phyloP scores from a whole-genome alignment of 2,113 vertebrate genomes.

The Chascanopsetta lugubris region DNA sequence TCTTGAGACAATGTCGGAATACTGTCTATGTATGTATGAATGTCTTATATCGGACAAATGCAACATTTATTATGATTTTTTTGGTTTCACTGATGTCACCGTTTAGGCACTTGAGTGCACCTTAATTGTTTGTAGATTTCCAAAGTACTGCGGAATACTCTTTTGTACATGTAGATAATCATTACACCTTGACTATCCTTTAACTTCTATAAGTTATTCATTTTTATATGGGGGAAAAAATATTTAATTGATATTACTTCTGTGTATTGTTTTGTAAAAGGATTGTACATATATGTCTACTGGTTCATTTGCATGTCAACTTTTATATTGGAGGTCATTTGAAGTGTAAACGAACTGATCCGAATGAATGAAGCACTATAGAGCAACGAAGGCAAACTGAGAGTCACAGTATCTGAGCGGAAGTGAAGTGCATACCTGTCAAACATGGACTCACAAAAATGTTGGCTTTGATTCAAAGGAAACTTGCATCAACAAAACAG shows the following conservation, averaged over 20 bases:
- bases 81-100: constrained; percentile 52
- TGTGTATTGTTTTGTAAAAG: constrained; percentile 65
- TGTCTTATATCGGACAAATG: constrained; percentile 30
- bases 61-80: constrained; percentile 43
- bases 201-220: constrained; percentile 74
- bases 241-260: constrained; percentile 65
- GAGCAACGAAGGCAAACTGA: too few relatives aligned
- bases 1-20: constrained; percentile 34
- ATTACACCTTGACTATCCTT: constrained; percentile 56
- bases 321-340: constrained; percentile 20
- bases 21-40: constrained; percentile 32
- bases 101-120: constrained; percentile 72
- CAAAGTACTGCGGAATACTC: constrained; percentile 54
- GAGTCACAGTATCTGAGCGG: too few relatives aligned
- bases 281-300: constrained; percentile 49
- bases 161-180: constrained; percentile 71
- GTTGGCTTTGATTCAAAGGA: constrained; percentile 4
- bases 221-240: constrained; percentile 67
- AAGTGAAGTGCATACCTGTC: constrained; percentile 12
- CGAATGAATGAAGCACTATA: constrained; percentile 48
- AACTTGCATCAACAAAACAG: constrained; percentile 28
- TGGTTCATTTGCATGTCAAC: constrained; percentile 42
- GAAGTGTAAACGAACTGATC: constrained; percentile 15
- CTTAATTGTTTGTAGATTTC: constrained; percentile 75
- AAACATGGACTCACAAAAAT: constrained; percentile 4